Evolutionary conservation across 2,888 invertebrate genomes (phyloP).

Genomic region (Tethea ocularis): DNA sequence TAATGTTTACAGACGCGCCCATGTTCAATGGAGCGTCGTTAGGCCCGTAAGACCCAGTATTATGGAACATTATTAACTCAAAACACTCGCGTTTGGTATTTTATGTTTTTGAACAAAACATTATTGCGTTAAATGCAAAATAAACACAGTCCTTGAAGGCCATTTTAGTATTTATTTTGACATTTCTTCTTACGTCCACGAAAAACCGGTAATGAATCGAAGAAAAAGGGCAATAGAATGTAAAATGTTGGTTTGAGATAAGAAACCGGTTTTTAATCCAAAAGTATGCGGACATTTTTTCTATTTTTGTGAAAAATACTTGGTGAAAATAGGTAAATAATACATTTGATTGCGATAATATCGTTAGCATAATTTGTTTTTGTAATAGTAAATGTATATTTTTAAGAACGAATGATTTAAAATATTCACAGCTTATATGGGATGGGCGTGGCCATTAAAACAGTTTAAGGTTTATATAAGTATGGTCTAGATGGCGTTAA

Average conservation of each 20-base stretch:
- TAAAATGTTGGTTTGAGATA: not conserved
- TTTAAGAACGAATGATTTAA: too few relatives aligned
- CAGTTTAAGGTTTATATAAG: not conserved
- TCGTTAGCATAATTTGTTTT: not conserved
- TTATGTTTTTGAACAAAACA: conserved; percentile 28
- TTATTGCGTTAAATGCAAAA: conserved; percentile 45
- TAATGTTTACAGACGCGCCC: conserved; percentile 58
- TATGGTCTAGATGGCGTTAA: not conserved
- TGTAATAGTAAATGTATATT: not conserved
- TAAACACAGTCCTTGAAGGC: conserved; percentile 61
- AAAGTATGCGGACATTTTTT: not conserved
- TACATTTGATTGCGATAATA: not conserved
- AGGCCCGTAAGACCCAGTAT: conserved; percentile 66
- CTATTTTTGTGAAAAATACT: not conserved
- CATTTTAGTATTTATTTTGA: conserved; percentile 60
- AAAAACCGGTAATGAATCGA: conserved; percentile 12
- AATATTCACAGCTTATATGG: not conserved
- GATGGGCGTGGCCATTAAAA: not conserved
- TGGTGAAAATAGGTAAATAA: not conserved
- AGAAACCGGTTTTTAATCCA: not conserved
- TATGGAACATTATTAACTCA: conserved; percentile 63
- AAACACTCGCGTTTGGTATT: conserved; percentile 19
- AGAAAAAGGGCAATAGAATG: not conserved
- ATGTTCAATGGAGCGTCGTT: conserved; percentile 63
- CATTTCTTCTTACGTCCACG: conserved; percentile 7